phyloP scores from a whole-genome alignment of 2,113 vertebrate genomes.

The Numida meleagris region DNA sequence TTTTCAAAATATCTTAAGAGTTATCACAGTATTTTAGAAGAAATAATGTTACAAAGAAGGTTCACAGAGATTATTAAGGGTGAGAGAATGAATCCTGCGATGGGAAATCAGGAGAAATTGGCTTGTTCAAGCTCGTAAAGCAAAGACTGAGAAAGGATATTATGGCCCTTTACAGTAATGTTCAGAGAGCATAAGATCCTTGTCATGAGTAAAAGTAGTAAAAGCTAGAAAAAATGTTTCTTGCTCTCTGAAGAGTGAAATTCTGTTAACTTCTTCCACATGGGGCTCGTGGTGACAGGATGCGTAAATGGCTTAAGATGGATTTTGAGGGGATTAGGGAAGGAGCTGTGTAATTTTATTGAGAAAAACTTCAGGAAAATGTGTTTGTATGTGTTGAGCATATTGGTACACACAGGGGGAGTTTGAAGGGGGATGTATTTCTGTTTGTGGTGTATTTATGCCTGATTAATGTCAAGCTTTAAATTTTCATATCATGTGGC shows the following conservation, averaged over 20 bases:
- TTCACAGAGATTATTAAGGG: background rate
- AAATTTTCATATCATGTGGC: background rate
- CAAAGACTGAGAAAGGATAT: background rate
- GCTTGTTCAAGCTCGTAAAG: background rate
- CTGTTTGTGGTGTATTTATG: background rate
- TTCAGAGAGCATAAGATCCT: background rate
- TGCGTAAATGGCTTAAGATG: slow-evolving; percentile 26
- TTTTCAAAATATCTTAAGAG: background rate
- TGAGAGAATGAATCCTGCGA: background rate
- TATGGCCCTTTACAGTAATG: background rate
- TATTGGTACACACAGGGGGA: background rate
- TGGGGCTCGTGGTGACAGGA: background rate
- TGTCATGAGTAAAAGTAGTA: background rate
- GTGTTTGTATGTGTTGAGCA: background rate
- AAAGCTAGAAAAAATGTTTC: background rate
- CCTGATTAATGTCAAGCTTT: background rate
- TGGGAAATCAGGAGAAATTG: background rate
- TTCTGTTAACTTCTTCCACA: slow-evolving; percentile 13
- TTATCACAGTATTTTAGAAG: background rate
- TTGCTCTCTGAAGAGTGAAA: background rate
- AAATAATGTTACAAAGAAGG: background rate
- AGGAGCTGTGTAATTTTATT: background rate
- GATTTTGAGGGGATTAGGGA: slow-evolving; percentile 11
- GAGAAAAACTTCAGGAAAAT: background rate
- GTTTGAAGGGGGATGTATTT: background rate